Percentiles rank a stretch among this genome's conserved stretches.
These are phyloP conservation scores for Caenorhabditis latens DNA, from an alignment of 1,140 invertebrate genomes.

Conservation along the genomic window DNA sequence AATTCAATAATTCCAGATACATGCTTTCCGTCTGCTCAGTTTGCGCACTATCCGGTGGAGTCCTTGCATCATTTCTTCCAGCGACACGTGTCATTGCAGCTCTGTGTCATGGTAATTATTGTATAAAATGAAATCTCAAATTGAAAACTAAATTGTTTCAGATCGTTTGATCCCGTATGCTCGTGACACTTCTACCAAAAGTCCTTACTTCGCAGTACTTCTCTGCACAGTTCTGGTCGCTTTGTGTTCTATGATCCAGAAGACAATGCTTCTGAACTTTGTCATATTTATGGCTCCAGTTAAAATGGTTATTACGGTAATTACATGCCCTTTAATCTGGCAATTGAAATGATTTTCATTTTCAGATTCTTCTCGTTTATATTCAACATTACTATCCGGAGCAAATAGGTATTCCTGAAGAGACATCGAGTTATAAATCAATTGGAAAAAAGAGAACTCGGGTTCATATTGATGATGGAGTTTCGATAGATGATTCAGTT, in stretches of 20 bases:
- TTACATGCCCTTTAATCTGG: background rate
- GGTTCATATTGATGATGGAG: slow-evolving; percentile 26
- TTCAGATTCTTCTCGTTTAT: slow-evolving; percentile 53
- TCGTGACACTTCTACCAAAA: slow-evolving; percentile 17
- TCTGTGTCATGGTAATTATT: slow-evolving; percentile 30
- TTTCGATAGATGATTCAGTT: slow-evolving; percentile 12
- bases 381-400: slow-evolving; percentile 59
- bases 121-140: background rate
- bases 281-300: slow-evolving; percentile 42
- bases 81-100: slow-evolving; percentile 54
- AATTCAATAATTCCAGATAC: slow-evolving; percentile 54
- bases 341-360: background rate
- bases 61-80: slow-evolving; percentile 60
- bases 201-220: slow-evolving; percentile 14
- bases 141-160: background rate
- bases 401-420: slow-evolving; percentile 57
- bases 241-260: slow-evolving; percentile 32
- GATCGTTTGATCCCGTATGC: slow-evolving; percentile 35
- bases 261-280: slow-evolving; percentile 36
- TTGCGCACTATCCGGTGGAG: slow-evolving; percentile 61
- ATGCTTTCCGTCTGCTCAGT: slow-evolving; percentile 65
- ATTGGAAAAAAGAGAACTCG: slow-evolving; percentile 7
- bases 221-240: slow-evolving; percentile 12
- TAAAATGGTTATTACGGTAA: slow-evolving; percentile 26
- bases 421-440: slow-evolving; percentile 55